Conservation (phyloP, 2,888 invertebrate genomes). For the Cerastoderma edule region DNA sequence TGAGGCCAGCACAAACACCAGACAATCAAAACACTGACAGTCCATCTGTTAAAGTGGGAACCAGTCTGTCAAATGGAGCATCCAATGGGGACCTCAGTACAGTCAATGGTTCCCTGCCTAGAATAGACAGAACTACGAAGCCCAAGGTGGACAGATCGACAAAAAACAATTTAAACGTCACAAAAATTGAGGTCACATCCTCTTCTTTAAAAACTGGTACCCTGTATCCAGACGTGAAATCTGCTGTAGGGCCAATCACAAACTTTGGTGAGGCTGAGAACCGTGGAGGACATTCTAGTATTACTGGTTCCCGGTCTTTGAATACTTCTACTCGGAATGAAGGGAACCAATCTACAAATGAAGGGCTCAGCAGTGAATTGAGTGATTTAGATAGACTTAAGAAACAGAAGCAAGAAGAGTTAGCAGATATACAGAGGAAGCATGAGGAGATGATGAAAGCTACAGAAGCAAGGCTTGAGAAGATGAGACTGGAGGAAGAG, state of each 20-base stretch:
- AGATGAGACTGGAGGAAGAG: constrained; percentile 52
- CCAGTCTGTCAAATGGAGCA: constrained; percentile 1
- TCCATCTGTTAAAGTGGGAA: background rate
- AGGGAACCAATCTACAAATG: constrained; percentile 31
- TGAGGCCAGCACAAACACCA: constrained; percentile 43
- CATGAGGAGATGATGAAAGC: constrained; percentile 19
- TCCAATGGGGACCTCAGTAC: constrained; percentile 43
- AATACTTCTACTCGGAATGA: background rate
- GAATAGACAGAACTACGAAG: constrained; percentile 63
- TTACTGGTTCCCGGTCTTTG: constrained; percentile 13
- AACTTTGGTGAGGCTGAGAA: constrained; percentile 5
- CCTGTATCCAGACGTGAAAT: constrained; percentile 58
- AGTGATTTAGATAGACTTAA: constrained; percentile 59
- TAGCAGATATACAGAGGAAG: constrained; percentile 18
- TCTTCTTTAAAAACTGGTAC: constrained; percentile 34
- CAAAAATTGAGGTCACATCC: constrained; percentile 24
- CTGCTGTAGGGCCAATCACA: constrained; percentile 20
- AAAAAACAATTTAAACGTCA: constrained; percentile 36
- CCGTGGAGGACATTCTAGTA: constrained; percentile 17
- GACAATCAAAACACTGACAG: background rate
- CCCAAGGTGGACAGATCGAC: constrained; percentile 58
- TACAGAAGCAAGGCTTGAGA: constrained; percentile 9
- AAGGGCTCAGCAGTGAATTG: constrained; percentile 54
- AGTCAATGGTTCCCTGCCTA: constrained; percentile 43
- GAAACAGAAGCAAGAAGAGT: constrained; percentile 24